phyloP scores from a whole-genome alignment of 2,888 invertebrate species.

The Nomada hirtipes region DNA sequence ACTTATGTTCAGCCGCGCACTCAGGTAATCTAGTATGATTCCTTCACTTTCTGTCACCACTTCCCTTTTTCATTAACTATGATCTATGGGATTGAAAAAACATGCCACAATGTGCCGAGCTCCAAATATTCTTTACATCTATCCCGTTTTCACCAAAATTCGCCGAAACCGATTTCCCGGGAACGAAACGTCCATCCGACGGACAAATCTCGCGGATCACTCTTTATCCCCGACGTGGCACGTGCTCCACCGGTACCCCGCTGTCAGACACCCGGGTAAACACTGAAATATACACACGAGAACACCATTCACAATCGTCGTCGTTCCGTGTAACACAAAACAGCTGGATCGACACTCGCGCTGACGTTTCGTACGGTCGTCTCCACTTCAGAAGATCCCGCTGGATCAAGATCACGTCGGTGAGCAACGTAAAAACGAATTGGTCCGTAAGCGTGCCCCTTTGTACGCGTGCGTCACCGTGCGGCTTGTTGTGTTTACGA shows the following conservation, averaged over 20 bases:
- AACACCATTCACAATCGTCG: slow-evolving; percentile 55
- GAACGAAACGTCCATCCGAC: slow-evolving; percentile 46
- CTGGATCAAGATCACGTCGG: slow-evolving; percentile 32
- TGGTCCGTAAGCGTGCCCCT: slow-evolving; percentile 51
- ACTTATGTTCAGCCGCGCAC: too few species aligned
- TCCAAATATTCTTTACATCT: neutral
- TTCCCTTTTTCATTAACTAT: neutral
- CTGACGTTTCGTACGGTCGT: neutral
- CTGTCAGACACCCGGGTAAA: slow-evolving; percentile 39
- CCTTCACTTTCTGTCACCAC: neutral
- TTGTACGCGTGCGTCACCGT: slow-evolving; percentile 69
- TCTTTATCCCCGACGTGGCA: slow-evolving; percentile 23
- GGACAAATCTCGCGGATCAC: slow-evolving; percentile 35
- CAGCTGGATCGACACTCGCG: slow-evolving; percentile 27
- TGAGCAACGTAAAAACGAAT: slow-evolving; percentile 37
- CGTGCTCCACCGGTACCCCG: slow-evolving; percentile 35
- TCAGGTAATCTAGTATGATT: neutral
- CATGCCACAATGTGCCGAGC: too few species aligned
- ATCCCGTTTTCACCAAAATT: neutral
- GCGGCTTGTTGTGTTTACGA: slow-evolving; percentile 69
- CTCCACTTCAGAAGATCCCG: slow-evolving; percentile 26
- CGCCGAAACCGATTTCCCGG: neutral
- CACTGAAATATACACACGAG: slow-evolving; percentile 53
- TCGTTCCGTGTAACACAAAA: neutral
- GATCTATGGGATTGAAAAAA: too few species aligned